Evolutionary conservation across 2,113 vertebrate species (phyloP).

Genomic region (Genyomyrus donnyi): DNA sequence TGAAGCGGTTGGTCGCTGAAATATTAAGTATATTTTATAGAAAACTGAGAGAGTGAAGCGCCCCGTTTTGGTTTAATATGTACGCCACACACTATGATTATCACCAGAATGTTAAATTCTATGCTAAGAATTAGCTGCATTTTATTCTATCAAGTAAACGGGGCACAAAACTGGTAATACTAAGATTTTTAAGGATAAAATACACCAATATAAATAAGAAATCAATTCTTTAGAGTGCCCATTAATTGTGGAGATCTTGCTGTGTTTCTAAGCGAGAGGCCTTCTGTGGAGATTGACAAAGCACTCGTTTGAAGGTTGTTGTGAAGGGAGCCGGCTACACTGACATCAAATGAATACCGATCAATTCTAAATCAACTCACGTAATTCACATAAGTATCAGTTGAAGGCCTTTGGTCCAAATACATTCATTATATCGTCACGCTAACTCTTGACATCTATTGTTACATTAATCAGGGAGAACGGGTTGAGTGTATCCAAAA

Average conservation of each 20-base stretch:
- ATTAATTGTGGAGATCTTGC: background rate
- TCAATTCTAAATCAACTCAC: background rate
- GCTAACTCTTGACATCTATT: background rate
- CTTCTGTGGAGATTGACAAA: background rate
- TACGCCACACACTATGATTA: background rate
- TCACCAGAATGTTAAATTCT: background rate
- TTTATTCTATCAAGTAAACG: background rate
- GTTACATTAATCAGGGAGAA: background rate
- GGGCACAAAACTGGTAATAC: background rate
- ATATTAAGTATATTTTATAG: background rate
- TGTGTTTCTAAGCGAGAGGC: background rate
- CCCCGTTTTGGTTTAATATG: background rate
- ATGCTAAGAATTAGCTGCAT: background rate
- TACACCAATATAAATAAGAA: background rate
- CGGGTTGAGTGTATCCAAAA: background rate
- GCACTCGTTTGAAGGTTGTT: background rate
- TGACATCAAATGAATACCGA: background rate
- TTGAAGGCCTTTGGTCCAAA: background rate
- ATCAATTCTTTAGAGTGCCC: background rate
- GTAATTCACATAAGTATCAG: background rate
- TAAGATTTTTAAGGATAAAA: background rate
- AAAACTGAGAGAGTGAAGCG: background rate
- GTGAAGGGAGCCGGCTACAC: background rate
- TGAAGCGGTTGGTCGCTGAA: background rate
- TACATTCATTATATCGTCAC: background rate